Base-by-base conservation (phyloP, 2,113 vertebrate species). In the Elgaria multicarinata region DNA sequence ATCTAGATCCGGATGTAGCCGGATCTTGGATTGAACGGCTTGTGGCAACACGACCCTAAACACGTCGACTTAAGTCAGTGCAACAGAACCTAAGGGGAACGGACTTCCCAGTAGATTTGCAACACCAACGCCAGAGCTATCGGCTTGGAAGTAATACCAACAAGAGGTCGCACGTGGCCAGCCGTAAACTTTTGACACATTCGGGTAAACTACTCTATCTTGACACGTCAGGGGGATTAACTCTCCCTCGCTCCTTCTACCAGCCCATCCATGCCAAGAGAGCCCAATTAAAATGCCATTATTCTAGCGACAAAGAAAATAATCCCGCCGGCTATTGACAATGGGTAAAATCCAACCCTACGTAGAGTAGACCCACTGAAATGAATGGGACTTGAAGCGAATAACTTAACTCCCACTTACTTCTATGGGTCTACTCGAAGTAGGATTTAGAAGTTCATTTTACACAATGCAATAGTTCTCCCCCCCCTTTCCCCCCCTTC, bases 401-500 rank as follows among this genome's bases (percentile, higher is more conserved):
- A 3, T 50, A 50, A 50, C 46, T 50, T 50, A 50, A 50, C 46
- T 50, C 46, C 46, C 46, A 50, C 8, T 50, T 50, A 50, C 46
- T 50, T 50, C 46, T 50, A 50, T 8, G 46, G 46, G 46, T 50
- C 46, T 50, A 8, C 46, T 50, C 46, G 4, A 50, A 50, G 46
- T 50, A 50, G 46, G 46, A 8, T 8, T 50, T 50, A 50, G n/a
- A n/a, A 5, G 46, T 50, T 50, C 4, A 50, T 50, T 50, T 50
- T 50, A 50, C 46, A 3, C 46, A 53, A 8, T 28, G 46, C 50
- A n/a, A 79, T 53, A 28, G 20, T 5, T 50, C 9, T 28, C n/a
- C 12, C 2, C 7, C 31, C 4, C 16, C 3, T 22, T 33, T 33
- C 2, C 4, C 2, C 4, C 8, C 1, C 50, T 55, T 62, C 18